phyloP scores from a whole-genome alignment of 2,113 vertebrate species.

The Hipposideros armiger region DNA sequence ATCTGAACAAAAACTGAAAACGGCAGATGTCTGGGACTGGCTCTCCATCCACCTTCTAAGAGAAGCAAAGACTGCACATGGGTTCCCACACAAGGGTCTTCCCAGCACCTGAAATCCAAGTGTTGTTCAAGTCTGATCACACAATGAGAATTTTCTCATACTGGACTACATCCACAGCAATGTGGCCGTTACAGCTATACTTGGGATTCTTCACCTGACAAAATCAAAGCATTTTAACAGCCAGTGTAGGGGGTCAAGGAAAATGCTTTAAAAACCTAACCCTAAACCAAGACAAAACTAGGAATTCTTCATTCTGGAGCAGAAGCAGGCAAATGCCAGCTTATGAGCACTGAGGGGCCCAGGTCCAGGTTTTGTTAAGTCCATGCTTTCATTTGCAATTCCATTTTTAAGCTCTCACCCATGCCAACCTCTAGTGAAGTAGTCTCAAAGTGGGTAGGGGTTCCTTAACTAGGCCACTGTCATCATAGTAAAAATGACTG shows the following conservation, averaged over 20 bases:
- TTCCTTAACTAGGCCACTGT: background rate
- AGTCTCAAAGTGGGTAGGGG: background rate
- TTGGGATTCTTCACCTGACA: background rate
- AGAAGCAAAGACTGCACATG: background rate
- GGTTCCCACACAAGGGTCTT: background rate
- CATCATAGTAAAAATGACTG: background rate
- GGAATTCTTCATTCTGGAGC: background rate
- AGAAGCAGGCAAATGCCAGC: background rate
- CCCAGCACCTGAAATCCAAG: background rate
- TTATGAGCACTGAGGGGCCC: background rate
- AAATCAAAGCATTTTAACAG: background rate
- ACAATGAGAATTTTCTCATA: background rate
- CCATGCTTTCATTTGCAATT: background rate
- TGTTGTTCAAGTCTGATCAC: background rate
- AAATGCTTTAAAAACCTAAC: background rate
- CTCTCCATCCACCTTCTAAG: background rate
- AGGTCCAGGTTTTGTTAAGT: background rate
- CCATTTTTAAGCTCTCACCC: background rate
- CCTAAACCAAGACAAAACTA: constrained; percentile 7
- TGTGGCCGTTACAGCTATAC: background rate
- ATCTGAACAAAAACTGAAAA: background rate
- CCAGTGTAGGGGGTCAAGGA: background rate
- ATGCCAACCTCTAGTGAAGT: background rate
- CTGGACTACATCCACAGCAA: background rate
- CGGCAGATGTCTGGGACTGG: background rate